These are phyloP conservation scores for Tychaedon coryphoeus DNA, from an alignment of 2,113 vertebrate genomes.

Conservation along the genomic window DNA sequence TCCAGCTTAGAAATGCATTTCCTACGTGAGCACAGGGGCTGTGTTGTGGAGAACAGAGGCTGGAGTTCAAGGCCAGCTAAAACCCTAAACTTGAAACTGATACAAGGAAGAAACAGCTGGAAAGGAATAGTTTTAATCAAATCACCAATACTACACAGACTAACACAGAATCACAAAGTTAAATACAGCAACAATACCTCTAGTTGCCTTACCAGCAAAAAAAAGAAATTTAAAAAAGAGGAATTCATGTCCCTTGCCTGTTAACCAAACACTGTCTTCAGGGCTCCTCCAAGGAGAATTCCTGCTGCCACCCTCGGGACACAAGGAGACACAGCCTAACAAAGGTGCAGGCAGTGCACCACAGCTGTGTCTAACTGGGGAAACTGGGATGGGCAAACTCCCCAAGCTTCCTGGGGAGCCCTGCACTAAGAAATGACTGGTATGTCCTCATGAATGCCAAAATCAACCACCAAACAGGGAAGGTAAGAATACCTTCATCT, in stretches of 20 bases:
- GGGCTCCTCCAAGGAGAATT: neutral
- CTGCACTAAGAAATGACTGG: neutral
- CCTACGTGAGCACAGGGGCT: neutral
- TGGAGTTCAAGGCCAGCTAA: neutral
- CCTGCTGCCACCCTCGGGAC: neutral
- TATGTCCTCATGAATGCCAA: fast-evolving
- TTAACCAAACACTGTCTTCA: neutral
- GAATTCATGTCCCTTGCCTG: neutral
- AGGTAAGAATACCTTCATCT: neutral
- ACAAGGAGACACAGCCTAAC: fast-evolving
- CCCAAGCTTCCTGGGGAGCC: neutral
- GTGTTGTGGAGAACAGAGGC: too few species aligned
- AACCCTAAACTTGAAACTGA: neutral
- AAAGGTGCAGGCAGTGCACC: neutral
- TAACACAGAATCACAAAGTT: neutral
- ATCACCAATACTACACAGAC: neutral
- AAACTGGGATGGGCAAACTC: neutral
- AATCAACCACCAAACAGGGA: neutral
- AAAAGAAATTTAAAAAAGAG: neutral
- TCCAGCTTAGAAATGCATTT: neutral
- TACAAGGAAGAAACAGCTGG: neutral
- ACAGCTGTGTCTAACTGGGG: neutral
- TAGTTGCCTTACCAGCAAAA: neutral
- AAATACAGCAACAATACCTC: neutral
- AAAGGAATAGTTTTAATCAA: neutral